Base-by-base conservation (phyloP, 92 coral and sea anemone genomes). In the Phenganax subtilis region DNA sequence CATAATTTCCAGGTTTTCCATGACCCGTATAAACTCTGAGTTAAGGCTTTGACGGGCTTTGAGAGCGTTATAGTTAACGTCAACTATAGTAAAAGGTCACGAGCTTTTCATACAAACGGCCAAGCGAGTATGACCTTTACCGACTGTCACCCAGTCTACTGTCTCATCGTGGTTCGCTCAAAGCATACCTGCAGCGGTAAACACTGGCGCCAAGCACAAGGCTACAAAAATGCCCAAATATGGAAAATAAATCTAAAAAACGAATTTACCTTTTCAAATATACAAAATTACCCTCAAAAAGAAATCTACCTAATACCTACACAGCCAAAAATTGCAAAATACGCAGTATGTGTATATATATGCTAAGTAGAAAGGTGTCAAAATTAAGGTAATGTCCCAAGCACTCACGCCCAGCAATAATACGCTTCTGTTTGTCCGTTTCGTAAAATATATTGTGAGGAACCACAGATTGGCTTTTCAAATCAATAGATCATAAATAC, bases 371-470 rank as follows among this genome's bases (percentile, higher is more conserved):
- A 68, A 30, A 68, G 72, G 37, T 66, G 72, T 27, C 72, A 29
- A 66, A 66, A 29, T 14, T 29, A 9, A 1, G 12, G 31, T 30
- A 68, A 28, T 6, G 16, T 29, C n/a, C 16, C 5, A 37, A 51
- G 72, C 7, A 68, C 14, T 68, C 10, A 68, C 73, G 73, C 73
- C 73, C 67, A 37, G 8, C 53, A 12, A 68, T 30, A 3, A 12
- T 17, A 2, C 31, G 12, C 10, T 68, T 68, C 73, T 68, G 73
- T 68, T 68, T 53, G 73, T 68, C 73, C 16, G 52, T 68, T 68
- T 25, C 31, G 30, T 10, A 68, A 53, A 68, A 28, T 9, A 25
- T 30, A 7, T n/a, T 68, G 52, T 44, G n/a, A 68, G 7, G 29
- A 10, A 37, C 37, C 47, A 12, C 10, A 68, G 29, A 68, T 68